phyloP scores from a whole-genome alignment of 2,113 vertebrate genomes.

The Tauraco erythrolophus region DNA sequence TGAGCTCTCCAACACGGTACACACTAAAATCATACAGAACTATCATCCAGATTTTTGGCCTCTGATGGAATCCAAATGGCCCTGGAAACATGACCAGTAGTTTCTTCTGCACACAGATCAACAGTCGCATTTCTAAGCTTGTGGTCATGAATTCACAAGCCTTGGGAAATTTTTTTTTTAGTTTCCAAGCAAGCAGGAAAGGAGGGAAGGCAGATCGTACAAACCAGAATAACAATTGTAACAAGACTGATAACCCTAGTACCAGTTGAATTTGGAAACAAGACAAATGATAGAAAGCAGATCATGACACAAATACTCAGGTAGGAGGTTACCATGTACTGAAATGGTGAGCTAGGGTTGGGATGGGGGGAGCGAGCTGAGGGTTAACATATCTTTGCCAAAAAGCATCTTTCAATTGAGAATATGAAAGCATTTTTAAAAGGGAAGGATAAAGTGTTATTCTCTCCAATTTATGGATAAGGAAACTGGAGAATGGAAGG shows the following conservation, averaged over 20 bases:
- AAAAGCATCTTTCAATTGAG: not conserved
- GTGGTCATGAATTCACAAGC: not conserved
- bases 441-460: not conserved
- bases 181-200: not conserved
- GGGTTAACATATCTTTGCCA: not conserved
- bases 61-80: slow-evolving; percentile 48
- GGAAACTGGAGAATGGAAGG: not conserved
- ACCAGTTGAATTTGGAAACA: not conserved
- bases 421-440: not conserved
- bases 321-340: not conserved
- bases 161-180: not conserved
- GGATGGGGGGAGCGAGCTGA: accelerated
- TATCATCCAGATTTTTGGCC: slow-evolving; percentile 44
- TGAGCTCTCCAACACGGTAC: slow-evolving; percentile 28
- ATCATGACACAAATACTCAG: not conserved
- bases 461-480: not conserved
- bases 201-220: accelerated
- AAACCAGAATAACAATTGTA: not conserved
- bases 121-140: not conserved
- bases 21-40: slow-evolving; percentile 60
- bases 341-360: not conserved
- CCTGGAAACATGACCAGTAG: not conserved
- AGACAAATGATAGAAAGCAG: not conserved
- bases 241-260: not conserved
- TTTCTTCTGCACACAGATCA: slow-evolving; percentile 18